A percentile compares a stretch with the other conserved stretches of the same genome.
Conservation (phyloP, 2,888 invertebrate species). For the Caenorhabditis virilis region DNA sequence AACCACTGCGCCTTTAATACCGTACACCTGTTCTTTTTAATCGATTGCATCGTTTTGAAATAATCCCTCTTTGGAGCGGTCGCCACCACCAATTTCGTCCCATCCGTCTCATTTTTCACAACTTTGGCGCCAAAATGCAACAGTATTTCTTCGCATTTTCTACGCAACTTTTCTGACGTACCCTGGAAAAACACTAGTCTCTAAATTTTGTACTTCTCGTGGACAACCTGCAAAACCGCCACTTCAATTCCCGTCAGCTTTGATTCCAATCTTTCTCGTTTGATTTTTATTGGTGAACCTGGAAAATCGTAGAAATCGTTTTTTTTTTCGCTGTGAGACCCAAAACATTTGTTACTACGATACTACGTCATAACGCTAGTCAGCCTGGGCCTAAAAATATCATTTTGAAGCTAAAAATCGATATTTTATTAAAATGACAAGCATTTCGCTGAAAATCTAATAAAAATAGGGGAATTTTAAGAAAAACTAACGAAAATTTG, state of each 20-base stretch:
- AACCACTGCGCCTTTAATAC: conserved; percentile 43
- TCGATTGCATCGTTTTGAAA: conserved; percentile 24
- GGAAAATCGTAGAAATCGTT: too few species aligned
- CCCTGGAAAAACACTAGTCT: too few species aligned
- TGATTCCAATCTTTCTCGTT: conserved; percentile 26
- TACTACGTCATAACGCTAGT: too few species aligned
- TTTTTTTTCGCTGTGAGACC: too few species aligned
- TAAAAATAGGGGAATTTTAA: too few species aligned
- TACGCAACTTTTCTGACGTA: conserved; percentile 26
- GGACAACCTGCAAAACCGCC: conserved; percentile 27
- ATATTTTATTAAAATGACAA: too few species aligned
- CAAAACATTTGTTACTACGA: too few species aligned
- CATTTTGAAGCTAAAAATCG: too few species aligned
- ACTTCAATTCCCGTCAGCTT: conserved; percentile 25
- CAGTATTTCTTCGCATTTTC: conserved; percentile 48
- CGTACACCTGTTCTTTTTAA: conserved; percentile 9
- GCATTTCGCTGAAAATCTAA: too few species aligned
- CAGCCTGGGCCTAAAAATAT: too few species aligned
- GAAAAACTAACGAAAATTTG: too few species aligned
- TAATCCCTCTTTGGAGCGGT: conserved; percentile 32
- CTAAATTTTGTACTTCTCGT: too few species aligned
- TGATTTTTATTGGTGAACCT: conserved; percentile 12
- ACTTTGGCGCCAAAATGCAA: conserved; percentile 48
- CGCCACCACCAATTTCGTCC: conserved; percentile 22
- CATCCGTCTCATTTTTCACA: conserved; percentile 48